Conservation (phyloP, 2,113 vertebrate genomes). For the Rostratula benghalensis region DNA sequence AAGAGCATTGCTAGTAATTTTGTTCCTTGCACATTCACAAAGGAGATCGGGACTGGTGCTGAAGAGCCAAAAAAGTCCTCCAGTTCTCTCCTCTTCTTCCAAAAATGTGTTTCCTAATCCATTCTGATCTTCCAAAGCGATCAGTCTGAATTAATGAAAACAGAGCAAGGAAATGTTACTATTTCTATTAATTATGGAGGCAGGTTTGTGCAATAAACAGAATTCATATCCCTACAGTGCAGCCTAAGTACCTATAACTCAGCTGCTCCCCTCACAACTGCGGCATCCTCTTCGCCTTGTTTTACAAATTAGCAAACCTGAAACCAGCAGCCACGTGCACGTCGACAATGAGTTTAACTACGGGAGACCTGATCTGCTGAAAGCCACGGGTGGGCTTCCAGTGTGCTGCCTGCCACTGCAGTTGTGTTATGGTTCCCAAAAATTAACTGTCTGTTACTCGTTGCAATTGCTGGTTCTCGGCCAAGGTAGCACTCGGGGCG, state of each 20-base stretch:
- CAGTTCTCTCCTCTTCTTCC: not conserved
- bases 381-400: not conserved
- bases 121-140: not conserved
- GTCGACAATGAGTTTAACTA: slow-evolving; percentile 32
- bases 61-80: not conserved
- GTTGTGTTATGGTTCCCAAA: not conserved
- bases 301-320: slow-evolving; percentile 49
- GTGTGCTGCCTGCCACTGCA: not conserved
- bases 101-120: not conserved
- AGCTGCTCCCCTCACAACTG: not conserved
- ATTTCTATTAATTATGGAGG: slow-evolving; percentile 55
- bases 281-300: not conserved
- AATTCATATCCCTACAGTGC: slow-evolving; percentile 45
- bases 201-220: slow-evolving; percentile 31
- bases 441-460: not conserved
- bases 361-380: not conserved
- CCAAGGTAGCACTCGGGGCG: not conserved
- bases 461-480: not conserved
- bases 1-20: not conserved
- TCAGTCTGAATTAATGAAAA: slow-evolving; percentile 45
- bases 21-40: not conserved
- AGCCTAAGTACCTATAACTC: slow-evolving; percentile 55
- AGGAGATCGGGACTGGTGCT: not conserved
- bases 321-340: not conserved
- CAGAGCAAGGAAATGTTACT: not conserved